Evolutionary conservation across 2,113 vertebrate genomes (phyloP).

Genomic region (Excalfactoria chinensis): DNA sequence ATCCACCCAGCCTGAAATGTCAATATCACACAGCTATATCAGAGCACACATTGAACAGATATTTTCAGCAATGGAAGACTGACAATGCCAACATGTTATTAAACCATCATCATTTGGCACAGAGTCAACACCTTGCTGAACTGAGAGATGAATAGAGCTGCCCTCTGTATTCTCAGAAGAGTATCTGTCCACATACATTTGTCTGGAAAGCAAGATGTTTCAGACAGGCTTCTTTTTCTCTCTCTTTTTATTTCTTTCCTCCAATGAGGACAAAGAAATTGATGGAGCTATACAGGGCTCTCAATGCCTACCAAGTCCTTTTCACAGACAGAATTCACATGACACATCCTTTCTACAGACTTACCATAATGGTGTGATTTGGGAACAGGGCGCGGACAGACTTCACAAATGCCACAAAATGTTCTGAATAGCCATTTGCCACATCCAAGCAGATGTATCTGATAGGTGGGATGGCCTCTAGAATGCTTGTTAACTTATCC

Average conservation of each 20-base stretch:
- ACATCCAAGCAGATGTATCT: conserved; percentile 97
- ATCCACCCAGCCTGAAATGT: background rate
- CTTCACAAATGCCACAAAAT: conserved; percentile 98
- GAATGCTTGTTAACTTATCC: conserved; percentile 87
- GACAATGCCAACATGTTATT: background rate
- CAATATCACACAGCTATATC: background rate
- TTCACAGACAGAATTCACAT: background rate
- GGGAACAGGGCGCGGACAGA: conserved; percentile 90
- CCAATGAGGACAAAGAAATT: background rate
- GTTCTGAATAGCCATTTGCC: conserved; percentile 97
- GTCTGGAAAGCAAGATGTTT: background rate
- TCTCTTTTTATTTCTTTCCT: background rate
- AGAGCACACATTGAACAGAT: background rate
- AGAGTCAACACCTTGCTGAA: background rate
- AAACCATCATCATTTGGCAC: background rate
- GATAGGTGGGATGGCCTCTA: conserved; percentile 88
- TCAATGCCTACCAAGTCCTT: background rate
- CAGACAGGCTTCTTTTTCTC: background rate
- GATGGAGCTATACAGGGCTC: background rate
- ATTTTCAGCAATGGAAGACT: background rate
- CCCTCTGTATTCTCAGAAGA: background rate
- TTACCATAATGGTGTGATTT: conserved; percentile 97
- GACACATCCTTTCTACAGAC: background rate
- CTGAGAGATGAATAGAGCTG: background rate
- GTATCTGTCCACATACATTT: background rate